Base-by-base conservation (phyloP, 92 coral and sea anemone species). In the Desmophyllum pertusum region DNA sequence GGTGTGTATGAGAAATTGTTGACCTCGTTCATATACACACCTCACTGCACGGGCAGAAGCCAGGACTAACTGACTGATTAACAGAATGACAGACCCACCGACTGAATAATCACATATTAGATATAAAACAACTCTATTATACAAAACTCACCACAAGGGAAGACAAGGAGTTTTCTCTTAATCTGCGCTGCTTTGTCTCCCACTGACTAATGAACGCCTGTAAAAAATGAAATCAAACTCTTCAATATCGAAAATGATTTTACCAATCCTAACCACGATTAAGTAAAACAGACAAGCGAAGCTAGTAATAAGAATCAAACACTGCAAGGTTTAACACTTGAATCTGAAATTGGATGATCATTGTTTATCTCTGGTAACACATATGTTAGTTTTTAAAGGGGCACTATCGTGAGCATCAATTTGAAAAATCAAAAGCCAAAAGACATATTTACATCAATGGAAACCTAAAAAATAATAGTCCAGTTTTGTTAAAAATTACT, bases 171-270 rank as follows among this genome's bases (percentile, higher is more conserved):
- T 73, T 69, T 62, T 48, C 53, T 40, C 91, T 77, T 2, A 55
- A 42, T 74, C 89, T 51, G 35, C 70, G 87, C 65, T 94, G 98
- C 70, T 90, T 87, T 51, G 72, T 73, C 77, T 94, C 98, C 95
- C 95, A 94, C 40, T 94, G 95, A 14, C 88, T 92, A 42, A 94
- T 87, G 31, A 76, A 76, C 66, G 66, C 80, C 67, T 50, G 35
- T 21, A 10, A 14, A 76, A 29, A 45, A 43, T 35, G 15, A 57
- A 21, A 5, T 35, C 41, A 77, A n/a, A 78, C 21, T 36, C 4
- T 23, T 15, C 14, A 10, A 29, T 17, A 13, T 41, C 77, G 10
- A 41, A 46, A 72, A 36, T 1, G 4, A 5, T 61, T n/a, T 61
- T 15, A 63, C 14, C 33, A 63, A 63, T 19, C 21, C 37, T 27